Evolutionary conservation across 2,888 invertebrate genomes (phyloP).

Genomic region (Eristalis pertinax): DNA sequence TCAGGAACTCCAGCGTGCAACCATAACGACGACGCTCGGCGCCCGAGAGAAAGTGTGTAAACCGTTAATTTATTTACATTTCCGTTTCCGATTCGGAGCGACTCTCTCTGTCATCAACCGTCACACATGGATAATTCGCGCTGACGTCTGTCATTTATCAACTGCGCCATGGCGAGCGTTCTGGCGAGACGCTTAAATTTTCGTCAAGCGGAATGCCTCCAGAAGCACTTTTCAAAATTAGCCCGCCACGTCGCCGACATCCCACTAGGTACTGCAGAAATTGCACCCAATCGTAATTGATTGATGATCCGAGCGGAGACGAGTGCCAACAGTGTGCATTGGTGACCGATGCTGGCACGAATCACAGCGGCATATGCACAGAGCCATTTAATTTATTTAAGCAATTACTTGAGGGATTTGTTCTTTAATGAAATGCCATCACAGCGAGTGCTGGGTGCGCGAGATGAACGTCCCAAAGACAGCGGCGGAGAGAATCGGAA

Average conservation of each 20-base stretch:
- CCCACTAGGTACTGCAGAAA: background rate
- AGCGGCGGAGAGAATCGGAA: background rate
- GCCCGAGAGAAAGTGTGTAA: constrained; percentile 19
- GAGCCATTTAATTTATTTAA: constrained; percentile 33
- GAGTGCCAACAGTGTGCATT: constrained; percentile 22
- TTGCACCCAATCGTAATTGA: constrained; percentile 33
- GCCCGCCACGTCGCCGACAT: background rate
- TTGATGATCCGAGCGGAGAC: constrained; percentile 41
- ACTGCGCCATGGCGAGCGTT: background rate
- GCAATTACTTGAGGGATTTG: constrained; percentile 11
- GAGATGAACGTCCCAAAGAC: constrained; percentile 18
- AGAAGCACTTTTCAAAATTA: constrained; percentile 43
- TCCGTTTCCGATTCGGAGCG: constrained; percentile 20
- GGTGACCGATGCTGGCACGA: constrained; percentile 20
- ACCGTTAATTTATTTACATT: constrained; percentile 47
- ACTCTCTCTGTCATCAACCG: constrained; percentile 24
- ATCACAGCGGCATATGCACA: constrained; percentile 14
- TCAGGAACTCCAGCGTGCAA: constrained; percentile 1
- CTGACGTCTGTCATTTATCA: constrained; percentile 39
- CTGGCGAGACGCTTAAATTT: constrained; percentile 11
- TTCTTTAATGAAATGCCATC: constrained; percentile 57
- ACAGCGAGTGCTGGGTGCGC: constrained; percentile 16
- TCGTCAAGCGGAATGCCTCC: background rate
- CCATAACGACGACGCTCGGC: background rate
- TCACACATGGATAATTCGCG: constrained; percentile 32